Base-by-base conservation (phyloP, 2,888 invertebrate genomes). In the Antheraea assamensis region DNA sequence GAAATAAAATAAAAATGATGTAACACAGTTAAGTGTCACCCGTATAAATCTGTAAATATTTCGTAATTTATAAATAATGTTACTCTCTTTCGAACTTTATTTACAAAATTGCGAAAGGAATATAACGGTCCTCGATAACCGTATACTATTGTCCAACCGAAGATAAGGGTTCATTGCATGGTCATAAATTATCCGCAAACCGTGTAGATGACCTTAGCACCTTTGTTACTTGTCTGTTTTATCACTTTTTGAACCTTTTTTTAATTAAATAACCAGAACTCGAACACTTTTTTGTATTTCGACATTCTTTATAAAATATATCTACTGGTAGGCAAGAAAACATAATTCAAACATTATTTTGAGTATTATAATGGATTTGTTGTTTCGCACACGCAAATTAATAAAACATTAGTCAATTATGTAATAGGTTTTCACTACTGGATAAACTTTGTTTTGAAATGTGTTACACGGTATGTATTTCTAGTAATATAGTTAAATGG, bases 81-180 rank as follows among this genome's bases (percentile, higher is more conserved):
- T 52, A 52, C 52, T 52, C 19, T 19, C 17, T 52, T 5, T 47
- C 15, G 21, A 52, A n/a, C 24, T 58, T 24, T 10, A 24, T 13
- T 10, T 24, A 24, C n/a, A 58, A 68, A 35, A 68, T 35, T 35
- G 10, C 68, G 35, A 35, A 35, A 4, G 10, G 68, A 35, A n/a
- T 68, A 68, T 13, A 68, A 35, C 68, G n/a, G 19, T 68, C 13
- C 35, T 21, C 35, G 4, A 35, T 13, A 68, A 68, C 68, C 35
- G 68, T 68, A 68, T 35, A 68, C n/a, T 68, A 68, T 66, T n/a
- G 7, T 64, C 30, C 68, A 35, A n/a, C 13, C 24, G 31, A 35
- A 35, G 68, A 31, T 64, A 30, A 30, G 61, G n/a, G 21, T 21
- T 68, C 31, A n/a, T 68, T 35, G 1, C 68, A 68, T 35, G 68